These are phyloP conservation scores for Phataginus tetradactyla DNA, from an alignment of 2,797 vertebrate genomes.

Conservation along the genomic window DNA sequence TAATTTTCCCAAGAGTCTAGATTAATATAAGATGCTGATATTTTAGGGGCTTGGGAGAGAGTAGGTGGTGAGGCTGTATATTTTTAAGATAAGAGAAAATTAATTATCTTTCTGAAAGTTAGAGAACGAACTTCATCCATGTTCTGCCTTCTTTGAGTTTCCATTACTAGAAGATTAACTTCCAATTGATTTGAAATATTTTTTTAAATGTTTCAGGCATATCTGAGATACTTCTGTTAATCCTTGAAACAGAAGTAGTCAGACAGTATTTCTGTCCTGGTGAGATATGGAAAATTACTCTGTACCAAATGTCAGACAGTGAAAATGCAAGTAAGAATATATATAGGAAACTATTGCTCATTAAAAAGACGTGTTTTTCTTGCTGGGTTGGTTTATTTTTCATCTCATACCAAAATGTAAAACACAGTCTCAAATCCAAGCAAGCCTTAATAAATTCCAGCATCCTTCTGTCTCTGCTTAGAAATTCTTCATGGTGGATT, in stretches of 20 bases:
- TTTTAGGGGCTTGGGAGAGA: neutral
- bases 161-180: slow-evolving; percentile 18
- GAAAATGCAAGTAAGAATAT: neutral
- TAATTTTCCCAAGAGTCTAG: slow-evolving; percentile 42
- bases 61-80: neutral
- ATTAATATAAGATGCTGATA: neutral
- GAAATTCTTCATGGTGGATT: neutral
- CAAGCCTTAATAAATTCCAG: neutral
- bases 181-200: slow-evolving; percentile 49
- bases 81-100: slow-evolving; percentile 6
- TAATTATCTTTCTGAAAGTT: slow-evolving; percentile 39
- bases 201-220: slow-evolving; percentile 37
- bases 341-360: neutral
- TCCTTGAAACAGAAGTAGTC: slow-evolving; percentile 47
- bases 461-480: neutral
- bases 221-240: slow-evolving; percentile 42
- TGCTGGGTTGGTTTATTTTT: slow-evolving; percentile 35
- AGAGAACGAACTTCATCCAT: neutral
- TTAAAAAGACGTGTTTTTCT: slow-evolving; percentile 15
- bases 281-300: slow-evolving; percentile 21
- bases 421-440: neutral
- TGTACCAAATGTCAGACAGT: slow-evolving; percentile 23
- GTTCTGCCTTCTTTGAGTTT: slow-evolving; percentile 41
- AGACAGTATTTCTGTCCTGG: slow-evolving; percentile 8
- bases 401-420: neutral